phyloP scores from a whole-genome alignment of 2,797 vertebrate species.

The Geotrypetes seraphini region DNA sequence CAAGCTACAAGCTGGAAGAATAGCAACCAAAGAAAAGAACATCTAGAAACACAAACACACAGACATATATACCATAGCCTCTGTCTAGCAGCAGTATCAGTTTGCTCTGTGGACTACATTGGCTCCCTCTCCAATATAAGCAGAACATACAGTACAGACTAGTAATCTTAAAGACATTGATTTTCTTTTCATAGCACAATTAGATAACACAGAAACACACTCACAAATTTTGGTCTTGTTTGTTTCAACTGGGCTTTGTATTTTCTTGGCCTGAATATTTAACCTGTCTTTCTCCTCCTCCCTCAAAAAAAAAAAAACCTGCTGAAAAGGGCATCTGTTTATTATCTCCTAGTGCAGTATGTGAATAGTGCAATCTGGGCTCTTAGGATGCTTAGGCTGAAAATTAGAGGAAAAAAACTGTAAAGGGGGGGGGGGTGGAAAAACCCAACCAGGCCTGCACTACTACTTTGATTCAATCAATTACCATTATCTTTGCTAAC shows the following conservation, averaged over 20 bases:
- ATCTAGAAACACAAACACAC: too few species aligned
- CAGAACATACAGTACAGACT: neutral
- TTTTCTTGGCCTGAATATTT: slow-evolving; percentile 38
- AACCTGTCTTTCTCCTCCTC: neutral
- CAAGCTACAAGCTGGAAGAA: too few species aligned
- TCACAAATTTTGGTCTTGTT: slow-evolving; percentile 37
- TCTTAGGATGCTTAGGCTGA: slow-evolving; percentile 45
- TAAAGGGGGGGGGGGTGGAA: slow-evolving; percentile 54
- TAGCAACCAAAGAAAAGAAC: too few species aligned
- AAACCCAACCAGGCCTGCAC: slow-evolving; percentile 50
- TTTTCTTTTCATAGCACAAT: slow-evolving; percentile 21
- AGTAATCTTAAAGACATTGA: slow-evolving; percentile 8
- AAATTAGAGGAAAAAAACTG: slow-evolving; percentile 60
- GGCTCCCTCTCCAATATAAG: slow-evolving; percentile 5
- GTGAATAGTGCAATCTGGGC: slow-evolving; percentile 46
- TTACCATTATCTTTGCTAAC: slow-evolving; percentile 65
- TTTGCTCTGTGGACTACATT: neutral
- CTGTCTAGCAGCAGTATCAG: neutral
- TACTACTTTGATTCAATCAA: slow-evolving; percentile 66
- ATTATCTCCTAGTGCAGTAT: slow-evolving; percentile 56
- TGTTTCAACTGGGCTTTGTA: slow-evolving; percentile 28
- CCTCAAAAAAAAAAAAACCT: too few species aligned
- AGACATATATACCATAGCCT: too few species aligned
- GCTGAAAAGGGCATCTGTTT: slow-evolving; percentile 49
- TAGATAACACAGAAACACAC: neutral